A percentile compares a stretch with the other conserved stretches of the same genome.
These are phyloP conservation scores for Plebejus argus DNA, from an alignment of 2,888 invertebrate genomes.

Conservation along the genomic window DNA sequence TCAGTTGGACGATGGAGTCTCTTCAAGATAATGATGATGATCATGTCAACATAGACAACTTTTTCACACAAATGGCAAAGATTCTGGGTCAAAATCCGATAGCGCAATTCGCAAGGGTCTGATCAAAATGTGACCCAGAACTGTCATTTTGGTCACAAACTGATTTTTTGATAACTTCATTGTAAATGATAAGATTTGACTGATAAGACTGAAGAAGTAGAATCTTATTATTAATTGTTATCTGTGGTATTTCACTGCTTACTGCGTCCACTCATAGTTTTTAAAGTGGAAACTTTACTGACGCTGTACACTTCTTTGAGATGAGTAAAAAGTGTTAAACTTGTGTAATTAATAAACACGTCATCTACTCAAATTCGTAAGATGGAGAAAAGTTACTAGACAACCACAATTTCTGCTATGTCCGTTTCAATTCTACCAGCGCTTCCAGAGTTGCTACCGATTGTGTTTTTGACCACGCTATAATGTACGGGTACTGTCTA, in stretches of 20 bases:
- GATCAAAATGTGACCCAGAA: background rate
- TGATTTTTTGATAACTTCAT: constrained; percentile 21
- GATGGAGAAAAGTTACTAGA: too few species aligned
- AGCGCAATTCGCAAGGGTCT: background rate
- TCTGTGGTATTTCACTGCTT: background rate
- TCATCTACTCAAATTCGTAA: too few species aligned
- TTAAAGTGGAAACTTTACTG: background rate
- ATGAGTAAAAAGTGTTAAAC: too few species aligned
- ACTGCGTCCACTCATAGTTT: background rate
- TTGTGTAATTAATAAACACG: too few species aligned
- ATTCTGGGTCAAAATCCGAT: background rate
- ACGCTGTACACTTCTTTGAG: background rate
- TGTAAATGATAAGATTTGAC: constrained; percentile 29
- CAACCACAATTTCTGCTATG: too few species aligned
- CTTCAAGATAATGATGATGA: background rate
- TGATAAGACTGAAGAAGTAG: constrained; percentile 12
- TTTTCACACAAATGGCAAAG: background rate
- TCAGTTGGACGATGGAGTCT: too few species aligned
- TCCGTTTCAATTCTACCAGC: too few species aligned
- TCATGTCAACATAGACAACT: background rate
- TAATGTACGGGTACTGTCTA: too few species aligned
- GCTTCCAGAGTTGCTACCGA: too few species aligned
- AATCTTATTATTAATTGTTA: background rate
- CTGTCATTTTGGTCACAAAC: background rate
- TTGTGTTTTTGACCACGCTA: too few species aligned